These are phyloP conservation scores for Laticauda laticaudata DNA, from an alignment of 2,113 vertebrate genomes.

Conservation along the genomic window DNA sequence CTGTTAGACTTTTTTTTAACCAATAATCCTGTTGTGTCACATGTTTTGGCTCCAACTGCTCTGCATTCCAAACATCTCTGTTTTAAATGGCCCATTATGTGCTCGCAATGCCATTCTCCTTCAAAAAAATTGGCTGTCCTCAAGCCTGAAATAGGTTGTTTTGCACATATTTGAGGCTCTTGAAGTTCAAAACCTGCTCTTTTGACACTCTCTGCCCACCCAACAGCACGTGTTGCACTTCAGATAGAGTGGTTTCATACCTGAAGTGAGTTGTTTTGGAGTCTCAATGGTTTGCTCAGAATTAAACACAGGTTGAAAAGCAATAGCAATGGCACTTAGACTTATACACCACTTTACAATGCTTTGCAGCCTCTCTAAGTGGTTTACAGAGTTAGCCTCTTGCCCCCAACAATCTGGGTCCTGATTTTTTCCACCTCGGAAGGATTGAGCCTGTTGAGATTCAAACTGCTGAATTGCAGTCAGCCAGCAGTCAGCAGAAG, in stretches of 20 bases:
- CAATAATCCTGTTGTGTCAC: neutral
- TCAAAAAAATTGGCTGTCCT: neutral
- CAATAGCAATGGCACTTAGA: no score
- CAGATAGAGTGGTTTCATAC: neutral
- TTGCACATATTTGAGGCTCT: neutral
- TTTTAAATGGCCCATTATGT: neutral
- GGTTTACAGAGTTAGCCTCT: no score
- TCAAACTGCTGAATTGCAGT: no score
- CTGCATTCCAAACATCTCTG: neutral
- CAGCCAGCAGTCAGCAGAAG: no score
- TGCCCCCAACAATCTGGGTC: no score
- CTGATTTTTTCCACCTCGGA: no score
- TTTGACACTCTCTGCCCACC: neutral
- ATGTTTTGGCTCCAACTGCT: neutral
- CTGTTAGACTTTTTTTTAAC: neutral
- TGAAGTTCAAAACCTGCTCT: neutral
- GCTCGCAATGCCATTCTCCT: neutral
- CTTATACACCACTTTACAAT: no score
- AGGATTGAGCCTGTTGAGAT: no score
- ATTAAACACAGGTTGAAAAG: neutral
- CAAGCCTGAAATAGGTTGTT: neutral
- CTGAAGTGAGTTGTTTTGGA: neutral
- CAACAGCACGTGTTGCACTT: neutral
- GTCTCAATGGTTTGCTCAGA: neutral
- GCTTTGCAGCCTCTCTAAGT: no score